Evolutionary conservation across 2,113 vertebrate genomes (phyloP), one percentile per base, ranked within the genome.

Genomic region (Xenotilapia flavipinnis): DNA sequence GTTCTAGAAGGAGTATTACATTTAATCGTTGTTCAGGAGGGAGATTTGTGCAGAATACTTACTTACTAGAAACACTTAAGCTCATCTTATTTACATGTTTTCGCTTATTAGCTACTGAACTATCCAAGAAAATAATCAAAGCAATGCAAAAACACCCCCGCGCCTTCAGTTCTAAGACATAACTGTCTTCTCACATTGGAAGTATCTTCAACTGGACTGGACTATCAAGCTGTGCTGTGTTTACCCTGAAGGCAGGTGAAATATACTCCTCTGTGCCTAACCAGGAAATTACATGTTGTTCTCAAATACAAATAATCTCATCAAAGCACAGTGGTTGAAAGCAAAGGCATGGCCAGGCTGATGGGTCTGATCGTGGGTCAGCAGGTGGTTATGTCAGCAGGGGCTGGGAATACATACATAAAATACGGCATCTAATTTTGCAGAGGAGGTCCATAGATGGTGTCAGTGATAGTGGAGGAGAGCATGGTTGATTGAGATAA

Each of bases 401-500:
- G 65, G 21, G 40, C 33, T 40, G 47, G 17, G 62, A 49, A 75
- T 82, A 38, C 28, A 77, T 75, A 28, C 40, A 28, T 51, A 77
- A 49, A 77, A 77, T 77, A 28, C 2, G 2, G 47, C 26, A 87
- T 88, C 42, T 87, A 58, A 90, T 92, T 87, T 91, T 28, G 79
- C n/a, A 45, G 83, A 68, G 75, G 83, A 85, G 86, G 68, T 80
- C 58, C 40, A 5, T 75, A 89, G 86, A 92, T 84, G 84, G 42
- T 70, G 21, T 60, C 5, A 36, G 54, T 26, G 88, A 90, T 55
- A 33, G 82, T 21, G 80, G 79, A 77, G 62, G 80, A 83, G 53
- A 85, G 83, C 89, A 70, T 14, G 83, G 55, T 19, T 89, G 91
- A 94, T 86, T 91, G 87, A 94, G 90, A 94, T 95, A 81, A 92